These are phyloP conservation scores for Entomobrya multifasciata DNA, from an alignment of 2,888 invertebrate genomes.

Conservation along the genomic window DNA sequence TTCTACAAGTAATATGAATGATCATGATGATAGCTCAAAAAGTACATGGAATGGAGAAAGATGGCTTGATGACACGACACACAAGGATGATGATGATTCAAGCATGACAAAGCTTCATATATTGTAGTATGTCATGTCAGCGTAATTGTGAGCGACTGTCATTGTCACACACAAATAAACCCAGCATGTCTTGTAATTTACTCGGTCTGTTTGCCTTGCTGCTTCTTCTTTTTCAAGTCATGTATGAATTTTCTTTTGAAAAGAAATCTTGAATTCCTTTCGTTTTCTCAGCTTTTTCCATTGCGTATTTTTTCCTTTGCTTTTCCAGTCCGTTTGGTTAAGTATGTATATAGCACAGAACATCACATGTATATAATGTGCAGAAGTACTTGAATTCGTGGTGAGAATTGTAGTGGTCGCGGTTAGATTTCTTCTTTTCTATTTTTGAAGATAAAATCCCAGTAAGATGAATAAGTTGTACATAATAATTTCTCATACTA, in stretches of 20 bases:
- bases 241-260: not conserved
- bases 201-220: no score
- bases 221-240: conserved; percentile 12
- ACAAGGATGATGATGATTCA: conserved; percentile 1
- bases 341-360: not conserved
- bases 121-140: conserved; percentile 37
- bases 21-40: no score
- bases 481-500: not conserved
- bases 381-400: not conserved
- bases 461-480: not conserved
- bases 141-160: conserved; percentile 35
- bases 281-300: not conserved
- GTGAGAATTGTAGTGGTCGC: not conserved
- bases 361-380: not conserved
- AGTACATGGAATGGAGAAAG: no score
- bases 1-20: no score
- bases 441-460: not conserved
- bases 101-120: conserved; percentile 50
- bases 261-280: conserved; percentile 6
- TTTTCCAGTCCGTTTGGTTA: conserved; percentile 5
- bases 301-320: not conserved
- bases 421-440: not conserved
- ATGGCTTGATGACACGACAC: conserved; percentile 21
- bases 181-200: conserved; percentile 20
- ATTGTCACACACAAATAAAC: conserved; percentile 5